Base-by-base conservation (phyloP, 2,113 vertebrate genomes). In the Zosterops pallidus region DNA sequence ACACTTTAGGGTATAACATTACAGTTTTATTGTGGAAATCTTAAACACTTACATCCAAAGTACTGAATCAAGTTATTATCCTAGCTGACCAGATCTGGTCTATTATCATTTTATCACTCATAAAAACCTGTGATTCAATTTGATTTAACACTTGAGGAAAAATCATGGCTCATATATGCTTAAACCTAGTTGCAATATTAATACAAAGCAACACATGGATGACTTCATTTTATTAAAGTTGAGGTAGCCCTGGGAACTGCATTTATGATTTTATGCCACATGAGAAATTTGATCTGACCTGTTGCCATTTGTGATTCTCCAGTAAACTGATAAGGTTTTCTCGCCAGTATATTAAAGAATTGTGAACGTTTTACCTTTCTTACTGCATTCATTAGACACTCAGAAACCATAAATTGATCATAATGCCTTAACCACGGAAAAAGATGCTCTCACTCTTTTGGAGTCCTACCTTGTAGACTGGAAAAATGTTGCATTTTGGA, bases 1-100 rank as follows among this genome's bases (percentile, higher is more conserved):
- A 99, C 98, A 99, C 98, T 99, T 98, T 98, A 97, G 97, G 98
- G 98, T 99, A 98, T 99, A 99, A 98, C 98, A 98, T 99, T 99
- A 99, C 99, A 98, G 97, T 98, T 98, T 98, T 99, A 99, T 99
- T 99, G 98, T 98, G 98, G 98, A 99, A 99, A 99, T 99, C 98
- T 99, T 99, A 99, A 99, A 99, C 99, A 99, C 98, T 99, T 99
- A 98, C 98, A 98, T 98, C 97, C 98, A 98, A 99, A 99, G 98
- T 98, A 98, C 98, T 98, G 98, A 98, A 98, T 99, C 98, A 98
- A 98, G 98, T 99, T 99, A 99, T 99, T 99, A 99, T 99, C 98
- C 96, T 96, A 93, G 98, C 96, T 98, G 96, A 98, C 98, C 98
- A 98, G 97, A 97, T 98, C 98, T 97, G 96, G 96, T 98, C 98